Conservation (phyloP, 2,888 invertebrate genomes). For the Scelioninae gen. 1 region DNA sequence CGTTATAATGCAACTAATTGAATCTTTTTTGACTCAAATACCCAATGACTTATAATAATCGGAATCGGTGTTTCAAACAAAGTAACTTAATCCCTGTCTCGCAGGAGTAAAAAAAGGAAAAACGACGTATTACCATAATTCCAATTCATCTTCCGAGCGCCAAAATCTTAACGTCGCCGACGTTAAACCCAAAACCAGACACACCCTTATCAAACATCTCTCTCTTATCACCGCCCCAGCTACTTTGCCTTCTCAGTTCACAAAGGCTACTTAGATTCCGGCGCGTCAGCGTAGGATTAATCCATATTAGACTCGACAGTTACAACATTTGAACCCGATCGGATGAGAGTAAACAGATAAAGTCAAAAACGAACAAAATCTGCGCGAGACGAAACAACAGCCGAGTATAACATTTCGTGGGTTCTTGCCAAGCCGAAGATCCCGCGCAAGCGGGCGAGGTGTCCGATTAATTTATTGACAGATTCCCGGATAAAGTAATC, state of each 20-base stretch:
- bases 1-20: constrained; percentile 19
- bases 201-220: constrained; percentile 61
- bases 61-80: constrained; percentile 16
- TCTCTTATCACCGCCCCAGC: constrained; percentile 41
- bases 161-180: constrained; percentile 34
- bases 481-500: constrained; percentile 59
- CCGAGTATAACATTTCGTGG: constrained; percentile 46
- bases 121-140: constrained; percentile 36
- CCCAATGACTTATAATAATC: constrained; percentile 18
- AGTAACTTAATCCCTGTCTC: constrained; percentile 25
- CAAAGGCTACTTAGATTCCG: constrained; percentile 61
- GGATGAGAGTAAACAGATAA: constrained; percentile 64
- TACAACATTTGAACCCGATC: constrained; percentile 65
- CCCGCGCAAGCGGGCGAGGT: no score
- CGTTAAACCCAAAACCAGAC: constrained; percentile 57
- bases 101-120: neutral
- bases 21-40: constrained; percentile 16
- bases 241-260: constrained; percentile 38
- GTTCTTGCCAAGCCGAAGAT: no score
- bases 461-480: constrained; percentile 65
- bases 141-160: constrained; percentile 38
- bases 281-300: constrained; percentile 55
- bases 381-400: constrained; percentile 5
- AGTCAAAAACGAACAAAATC: constrained; percentile 45
- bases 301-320: constrained; percentile 66